Evolutionary conservation across 2,888 invertebrate species (phyloP).

Genomic region (Andrena marginata): DNA sequence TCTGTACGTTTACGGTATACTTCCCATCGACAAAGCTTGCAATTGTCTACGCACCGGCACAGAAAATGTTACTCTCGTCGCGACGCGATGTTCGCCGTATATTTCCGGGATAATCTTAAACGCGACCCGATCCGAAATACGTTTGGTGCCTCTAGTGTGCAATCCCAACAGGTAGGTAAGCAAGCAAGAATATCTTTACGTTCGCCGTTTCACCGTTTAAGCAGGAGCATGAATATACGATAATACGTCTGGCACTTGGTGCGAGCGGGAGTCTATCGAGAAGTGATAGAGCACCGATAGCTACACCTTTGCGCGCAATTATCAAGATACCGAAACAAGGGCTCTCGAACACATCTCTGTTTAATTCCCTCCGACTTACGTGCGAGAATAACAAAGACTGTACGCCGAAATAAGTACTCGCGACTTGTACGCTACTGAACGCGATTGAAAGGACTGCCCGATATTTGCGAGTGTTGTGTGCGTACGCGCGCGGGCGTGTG

Average conservation of each 20-base stretch:
- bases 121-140: constrained; percentile 60
- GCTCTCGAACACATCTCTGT: background rate
- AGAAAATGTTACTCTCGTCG: background rate
- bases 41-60: constrained; percentile 1
- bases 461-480: constrained; percentile 32
- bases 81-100: background rate
- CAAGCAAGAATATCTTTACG: constrained; percentile 58
- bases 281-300: background rate
- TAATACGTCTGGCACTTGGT: background rate
- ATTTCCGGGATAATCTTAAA: background rate
- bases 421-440: constrained; percentile 4
- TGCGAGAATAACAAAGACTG: background rate
- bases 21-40: background rate
- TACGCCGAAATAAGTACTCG: background rate
- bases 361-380: background rate
- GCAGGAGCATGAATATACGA: constrained; percentile 34
- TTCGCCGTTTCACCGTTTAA: constrained; percentile 48
- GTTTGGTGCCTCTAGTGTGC: constrained; percentile 20
- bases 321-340: constrained; percentile 6
- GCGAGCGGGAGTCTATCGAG: constrained; percentile 8
- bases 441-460: constrained; percentile 3
- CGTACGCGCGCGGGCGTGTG: background rate
- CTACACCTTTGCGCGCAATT: background rate
- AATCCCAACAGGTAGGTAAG: constrained; percentile 77
- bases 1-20: constrained; percentile 12